A percentile compares a stretch with the other conserved stretches of the same genome.
Conservation (phyloP, 2,888 invertebrate species). For the Metacarcinus magister region DNA sequence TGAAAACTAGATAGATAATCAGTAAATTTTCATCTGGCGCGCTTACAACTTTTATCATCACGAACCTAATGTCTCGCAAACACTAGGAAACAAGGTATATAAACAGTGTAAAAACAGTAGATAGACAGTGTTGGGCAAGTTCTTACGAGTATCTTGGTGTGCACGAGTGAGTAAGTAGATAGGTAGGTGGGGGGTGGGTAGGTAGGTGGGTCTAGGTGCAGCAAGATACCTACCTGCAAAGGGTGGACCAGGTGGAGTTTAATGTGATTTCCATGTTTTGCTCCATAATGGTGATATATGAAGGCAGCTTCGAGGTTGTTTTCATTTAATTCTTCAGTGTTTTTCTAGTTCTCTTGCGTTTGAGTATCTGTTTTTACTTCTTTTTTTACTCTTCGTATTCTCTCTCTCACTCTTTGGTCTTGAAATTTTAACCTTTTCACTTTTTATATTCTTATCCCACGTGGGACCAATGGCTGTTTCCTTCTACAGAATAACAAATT, state of each 20-base stretch:
- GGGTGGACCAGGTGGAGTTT: background rate
- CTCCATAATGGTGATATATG: too few relatives aligned
- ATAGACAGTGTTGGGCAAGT: background rate
- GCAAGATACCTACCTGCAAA: background rate
- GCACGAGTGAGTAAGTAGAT: background rate
- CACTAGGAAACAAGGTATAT: background rate
- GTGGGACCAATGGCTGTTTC: too few relatives aligned
- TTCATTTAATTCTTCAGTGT: background rate
- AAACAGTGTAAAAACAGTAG: too few relatives aligned
- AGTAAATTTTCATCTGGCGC: too few relatives aligned
- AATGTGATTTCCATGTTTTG: too few relatives aligned
- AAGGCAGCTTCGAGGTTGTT: background rate
- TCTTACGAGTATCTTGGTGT: too few relatives aligned
- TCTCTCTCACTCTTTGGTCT: background rate
- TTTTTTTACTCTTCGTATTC: background rate
- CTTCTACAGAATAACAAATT: too few relatives aligned
- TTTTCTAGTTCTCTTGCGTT: background rate
- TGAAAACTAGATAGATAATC: too few relatives aligned
- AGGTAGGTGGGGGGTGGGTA: too few relatives aligned
- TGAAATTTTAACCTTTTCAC: background rate
- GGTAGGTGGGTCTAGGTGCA: background rate
- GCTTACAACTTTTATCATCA: too few relatives aligned
- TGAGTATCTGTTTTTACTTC: background rate
- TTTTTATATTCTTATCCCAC: background rate
- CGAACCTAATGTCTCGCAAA: background rate